Evolutionary conservation across 2,797 vertebrate genomes (phyloP).

Genomic region (Acestrorhynchus altus): DNA sequence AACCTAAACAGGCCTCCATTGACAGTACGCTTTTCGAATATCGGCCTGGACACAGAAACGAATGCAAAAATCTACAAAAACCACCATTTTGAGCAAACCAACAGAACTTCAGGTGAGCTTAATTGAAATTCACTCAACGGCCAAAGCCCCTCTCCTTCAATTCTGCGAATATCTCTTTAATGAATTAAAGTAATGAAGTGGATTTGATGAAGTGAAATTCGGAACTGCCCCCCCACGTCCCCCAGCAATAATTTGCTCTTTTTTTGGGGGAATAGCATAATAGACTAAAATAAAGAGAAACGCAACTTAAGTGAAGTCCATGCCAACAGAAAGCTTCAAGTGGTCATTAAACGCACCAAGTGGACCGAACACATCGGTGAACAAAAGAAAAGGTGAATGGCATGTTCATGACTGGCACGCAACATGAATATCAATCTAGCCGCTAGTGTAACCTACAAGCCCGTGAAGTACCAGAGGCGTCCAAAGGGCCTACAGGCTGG

Average conservation of each 20-base stretch:
- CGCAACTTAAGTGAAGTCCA: conserved; percentile 61
- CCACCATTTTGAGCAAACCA: neutral
- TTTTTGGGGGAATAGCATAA: conserved; percentile 3
- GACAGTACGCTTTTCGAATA: neutral
- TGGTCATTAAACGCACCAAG: conserved; percentile 72
- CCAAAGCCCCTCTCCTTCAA: too few relatives aligned
- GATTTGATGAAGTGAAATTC: neutral
- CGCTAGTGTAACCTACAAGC: neutral
- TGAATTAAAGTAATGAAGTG: conserved; percentile 13
- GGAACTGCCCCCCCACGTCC: neutral
- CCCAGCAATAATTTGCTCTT: conserved; percentile 31
- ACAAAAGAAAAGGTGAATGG: conserved; percentile 67
- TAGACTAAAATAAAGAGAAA: conserved; percentile 34
- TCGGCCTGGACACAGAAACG: neutral
- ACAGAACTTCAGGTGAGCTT: neutral
- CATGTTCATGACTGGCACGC: conserved; percentile 65
- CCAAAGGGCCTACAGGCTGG: neutral
- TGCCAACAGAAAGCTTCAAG: conserved; percentile 72
- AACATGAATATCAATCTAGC: conserved; percentile 63
- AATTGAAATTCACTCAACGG: neutral
- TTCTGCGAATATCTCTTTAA: neutral
- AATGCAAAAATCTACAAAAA: neutral
- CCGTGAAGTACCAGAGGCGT: neutral
- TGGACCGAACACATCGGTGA: conserved; percentile 65
- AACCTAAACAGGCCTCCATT: neutral